These are phyloP conservation scores for Lampris megalopsis DNA, from an alignment of 2,113 vertebrate species.

Conservation along the genomic window DNA sequence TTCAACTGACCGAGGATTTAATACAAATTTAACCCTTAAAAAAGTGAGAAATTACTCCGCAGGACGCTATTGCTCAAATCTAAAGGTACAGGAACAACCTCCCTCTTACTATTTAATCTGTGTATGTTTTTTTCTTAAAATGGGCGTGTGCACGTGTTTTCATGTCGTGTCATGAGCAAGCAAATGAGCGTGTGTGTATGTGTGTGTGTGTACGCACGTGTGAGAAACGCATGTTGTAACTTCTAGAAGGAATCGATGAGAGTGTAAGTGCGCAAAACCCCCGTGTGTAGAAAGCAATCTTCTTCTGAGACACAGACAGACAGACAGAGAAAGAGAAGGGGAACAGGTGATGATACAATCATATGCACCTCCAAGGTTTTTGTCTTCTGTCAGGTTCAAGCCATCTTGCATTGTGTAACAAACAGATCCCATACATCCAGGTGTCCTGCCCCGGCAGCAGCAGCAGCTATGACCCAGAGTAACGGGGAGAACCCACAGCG, in stretches of 20 bases:
- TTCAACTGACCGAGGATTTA: slow-evolving; percentile 38
- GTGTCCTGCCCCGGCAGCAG: background rate
- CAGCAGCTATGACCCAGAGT: slow-evolving; percentile 86
- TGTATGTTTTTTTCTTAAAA: background rate
- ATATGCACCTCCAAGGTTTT: background rate
- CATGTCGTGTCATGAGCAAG: slow-evolving; percentile 1
- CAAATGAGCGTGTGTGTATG: slow-evolving; percentile 8
- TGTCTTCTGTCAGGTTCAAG: background rate
- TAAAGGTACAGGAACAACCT: slow-evolving; percentile 64
- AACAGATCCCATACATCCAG: slow-evolving; percentile 9
- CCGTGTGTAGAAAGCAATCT: slow-evolving; percentile 39
- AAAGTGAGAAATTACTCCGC: slow-evolving; percentile 36
- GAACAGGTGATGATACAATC: background rate
- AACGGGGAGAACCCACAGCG: slow-evolving; percentile 86
- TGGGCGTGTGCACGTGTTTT: slow-evolving; percentile 27
- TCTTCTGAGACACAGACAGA: too few species aligned
- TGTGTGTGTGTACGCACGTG: slow-evolving; percentile 16
- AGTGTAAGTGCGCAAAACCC: slow-evolving; percentile 16
- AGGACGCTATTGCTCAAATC: slow-evolving; percentile 47
- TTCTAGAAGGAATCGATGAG: slow-evolving; percentile 6
- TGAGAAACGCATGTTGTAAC: background rate
- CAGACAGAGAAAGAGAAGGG: slow-evolving; percentile 20
- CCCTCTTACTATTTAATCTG: slow-evolving; percentile 11
- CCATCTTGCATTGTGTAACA: background rate
- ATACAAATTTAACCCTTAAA: slow-evolving; percentile 29